phyloP scores from a whole-genome alignment of 2,888 invertebrate genomes.

The Meiosimyza decipiens region DNA sequence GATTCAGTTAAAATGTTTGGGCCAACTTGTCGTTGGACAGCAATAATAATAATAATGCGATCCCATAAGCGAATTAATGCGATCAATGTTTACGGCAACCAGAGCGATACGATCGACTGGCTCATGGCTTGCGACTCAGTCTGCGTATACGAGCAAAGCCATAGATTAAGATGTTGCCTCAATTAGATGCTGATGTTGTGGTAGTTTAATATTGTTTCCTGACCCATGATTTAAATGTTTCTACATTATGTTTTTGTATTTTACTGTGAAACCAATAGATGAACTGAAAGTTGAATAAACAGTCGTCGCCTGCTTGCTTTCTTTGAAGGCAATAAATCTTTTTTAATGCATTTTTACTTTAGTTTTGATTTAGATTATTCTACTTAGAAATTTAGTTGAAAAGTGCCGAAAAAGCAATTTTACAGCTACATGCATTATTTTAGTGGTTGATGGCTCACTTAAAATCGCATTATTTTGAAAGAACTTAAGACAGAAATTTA shows the following conservation, averaged over 20 bases:
- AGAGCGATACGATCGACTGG: slow-evolving; percentile 17
- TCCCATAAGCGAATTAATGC: slow-evolving; percentile 37
- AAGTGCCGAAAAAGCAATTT: neutral
- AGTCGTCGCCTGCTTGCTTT: neutral
- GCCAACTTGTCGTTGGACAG: slow-evolving; percentile 29
- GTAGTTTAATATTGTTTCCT: slow-evolving; percentile 32
- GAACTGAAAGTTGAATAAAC: neutral
- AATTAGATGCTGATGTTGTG: slow-evolving; percentile 58
- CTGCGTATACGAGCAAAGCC: slow-evolving; percentile 14
- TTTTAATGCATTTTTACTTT: slow-evolving; percentile 17
- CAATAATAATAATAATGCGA: slow-evolving; percentile 32
- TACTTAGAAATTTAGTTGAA: slow-evolving; percentile 15
- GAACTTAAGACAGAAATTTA: too few relatives aligned
- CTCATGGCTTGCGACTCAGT: slow-evolving; percentile 4
- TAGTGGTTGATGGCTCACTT: too few relatives aligned
- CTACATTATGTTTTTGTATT: neutral
- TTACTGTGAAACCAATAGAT: neutral
- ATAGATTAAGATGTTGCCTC: slow-evolving; percentile 51
- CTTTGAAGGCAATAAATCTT: slow-evolving; percentile 25
- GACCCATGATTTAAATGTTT: slow-evolving; percentile 3
- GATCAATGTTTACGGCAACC: slow-evolving; percentile 30
- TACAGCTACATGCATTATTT: too few relatives aligned
- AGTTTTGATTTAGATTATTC: too few relatives aligned
- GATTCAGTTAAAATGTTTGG: slow-evolving; percentile 21
- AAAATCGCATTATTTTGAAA: too few relatives aligned